Conservation (phyloP, 2,797 vertebrate species). For the Triplophysa yarkandensis region DNA sequence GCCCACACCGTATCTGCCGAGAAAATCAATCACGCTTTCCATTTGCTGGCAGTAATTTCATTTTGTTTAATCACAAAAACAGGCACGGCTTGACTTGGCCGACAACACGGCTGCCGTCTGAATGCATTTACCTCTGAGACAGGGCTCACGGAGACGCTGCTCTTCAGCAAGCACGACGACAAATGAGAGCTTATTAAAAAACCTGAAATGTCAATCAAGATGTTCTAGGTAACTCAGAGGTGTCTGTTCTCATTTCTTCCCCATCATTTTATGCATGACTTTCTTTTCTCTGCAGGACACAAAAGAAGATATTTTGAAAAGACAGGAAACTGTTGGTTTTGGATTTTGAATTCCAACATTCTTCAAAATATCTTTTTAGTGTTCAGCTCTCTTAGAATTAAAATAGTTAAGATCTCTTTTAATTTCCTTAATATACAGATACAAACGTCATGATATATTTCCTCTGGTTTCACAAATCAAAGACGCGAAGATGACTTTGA, state of each 20-base stretch:
- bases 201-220: too few relatives aligned
- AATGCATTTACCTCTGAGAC: constrained; percentile 61
- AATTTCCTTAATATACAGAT: too few relatives aligned
- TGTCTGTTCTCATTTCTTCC: too few relatives aligned
- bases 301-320: too few relatives aligned
- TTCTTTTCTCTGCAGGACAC: too few relatives aligned
- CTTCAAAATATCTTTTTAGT: too few relatives aligned
- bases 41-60: constrained; percentile 69
- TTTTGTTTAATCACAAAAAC: constrained; percentile 73
- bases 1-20: constrained; percentile 61
- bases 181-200: constrained; percentile 8
- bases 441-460: constrained; percentile 6
- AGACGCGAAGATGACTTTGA: constrained; percentile 13
- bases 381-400: too few relatives aligned
- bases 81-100: constrained; percentile 59
- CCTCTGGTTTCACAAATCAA: constrained; percentile 5
- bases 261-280: too few relatives aligned
- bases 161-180: constrained; percentile 17
- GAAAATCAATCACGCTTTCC: constrained; percentile 71
- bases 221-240: constrained; percentile 11
- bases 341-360: too few relatives aligned
- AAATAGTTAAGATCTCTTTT: too few relatives aligned
- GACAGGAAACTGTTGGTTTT: too few relatives aligned
- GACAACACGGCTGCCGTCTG: constrained; percentile 61
- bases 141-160: constrained; percentile 43